phyloP scores from a whole-genome alignment of 2,113 vertebrate species.

The Percina caprodes region DNA sequence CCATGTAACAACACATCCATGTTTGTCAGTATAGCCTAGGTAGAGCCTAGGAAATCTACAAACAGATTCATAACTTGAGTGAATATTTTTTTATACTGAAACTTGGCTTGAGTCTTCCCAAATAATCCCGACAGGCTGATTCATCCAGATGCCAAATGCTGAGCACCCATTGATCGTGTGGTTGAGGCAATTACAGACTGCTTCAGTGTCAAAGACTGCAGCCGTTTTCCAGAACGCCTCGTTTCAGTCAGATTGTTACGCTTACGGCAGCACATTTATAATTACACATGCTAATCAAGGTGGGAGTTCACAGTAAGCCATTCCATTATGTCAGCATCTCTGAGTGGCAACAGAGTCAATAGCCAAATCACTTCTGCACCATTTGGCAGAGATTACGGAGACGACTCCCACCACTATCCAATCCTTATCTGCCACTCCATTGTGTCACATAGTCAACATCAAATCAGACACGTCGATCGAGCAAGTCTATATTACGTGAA shows the following conservation, averaged over 20 bases:
- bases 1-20: not conserved
- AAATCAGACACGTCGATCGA: conserved; percentile 21
- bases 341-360: conserved; percentile 70
- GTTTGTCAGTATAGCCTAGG: not conserved
- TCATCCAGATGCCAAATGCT: conserved; percentile 67
- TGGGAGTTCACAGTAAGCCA: conserved; percentile 76
- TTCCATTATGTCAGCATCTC: conserved; percentile 78
- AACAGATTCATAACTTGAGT: not conserved
- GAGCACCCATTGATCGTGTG: conserved; percentile 67
- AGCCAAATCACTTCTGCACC: conserved; percentile 71
- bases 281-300: conserved; percentile 84
- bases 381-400: conserved; percentile 60
- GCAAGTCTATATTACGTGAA: conserved; percentile 6
- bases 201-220: conserved; percentile 66
- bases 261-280: conserved; percentile 78
- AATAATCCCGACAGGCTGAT: conserved; percentile 55
- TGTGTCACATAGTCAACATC: conserved; percentile 43
- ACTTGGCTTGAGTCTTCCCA: conserved; percentile 16
- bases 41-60: too few relatives aligned
- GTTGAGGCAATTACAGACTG: conserved; percentile 69
- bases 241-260: conserved; percentile 64
- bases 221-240: conserved; percentile 54
- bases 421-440: conserved; percentile 32
- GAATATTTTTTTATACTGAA: conserved; percentile 1
- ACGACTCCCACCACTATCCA: conserved; percentile 46